Conservation (phyloP, 2,113 vertebrate genomes). For the Carassius gibelio region DNA sequence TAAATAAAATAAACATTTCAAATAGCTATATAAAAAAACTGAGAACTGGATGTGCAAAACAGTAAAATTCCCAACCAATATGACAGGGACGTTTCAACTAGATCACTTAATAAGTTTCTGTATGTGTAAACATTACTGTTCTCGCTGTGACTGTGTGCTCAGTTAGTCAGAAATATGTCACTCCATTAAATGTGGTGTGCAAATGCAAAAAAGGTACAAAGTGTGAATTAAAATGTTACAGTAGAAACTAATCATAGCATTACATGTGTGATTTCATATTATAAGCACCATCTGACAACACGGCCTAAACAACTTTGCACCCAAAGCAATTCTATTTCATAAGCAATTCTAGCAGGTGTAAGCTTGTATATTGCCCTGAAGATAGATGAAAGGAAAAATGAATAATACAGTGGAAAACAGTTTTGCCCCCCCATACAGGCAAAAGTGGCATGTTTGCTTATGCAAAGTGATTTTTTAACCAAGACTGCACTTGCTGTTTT, state of each 20-base stretch:
- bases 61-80: too few species aligned
- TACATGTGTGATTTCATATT: neutral
- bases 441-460: conserved; percentile 15
- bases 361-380: neutral
- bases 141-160: neutral
- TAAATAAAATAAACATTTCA: too few species aligned
- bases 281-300: neutral
- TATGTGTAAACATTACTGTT: too few species aligned
- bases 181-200: neutral
- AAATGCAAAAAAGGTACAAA: neutral
- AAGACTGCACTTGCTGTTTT: conserved; percentile 1
- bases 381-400: conserved; percentile 2
- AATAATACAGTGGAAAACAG: conserved; percentile 27
- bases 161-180: conserved; percentile 17
- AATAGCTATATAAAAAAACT: too few species aligned
- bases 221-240: neutral
- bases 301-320: neutral
- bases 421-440: neutral
- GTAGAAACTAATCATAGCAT: neutral
- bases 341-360: neutral
- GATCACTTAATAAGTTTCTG: too few species aligned
- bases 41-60: too few species aligned
- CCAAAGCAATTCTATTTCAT: neutral
- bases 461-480: conserved; percentile 21
- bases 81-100: too few species aligned